phyloP scores from a whole-genome alignment of 2,888 invertebrate species.

The Caenorhabditis sp. region DNA sequence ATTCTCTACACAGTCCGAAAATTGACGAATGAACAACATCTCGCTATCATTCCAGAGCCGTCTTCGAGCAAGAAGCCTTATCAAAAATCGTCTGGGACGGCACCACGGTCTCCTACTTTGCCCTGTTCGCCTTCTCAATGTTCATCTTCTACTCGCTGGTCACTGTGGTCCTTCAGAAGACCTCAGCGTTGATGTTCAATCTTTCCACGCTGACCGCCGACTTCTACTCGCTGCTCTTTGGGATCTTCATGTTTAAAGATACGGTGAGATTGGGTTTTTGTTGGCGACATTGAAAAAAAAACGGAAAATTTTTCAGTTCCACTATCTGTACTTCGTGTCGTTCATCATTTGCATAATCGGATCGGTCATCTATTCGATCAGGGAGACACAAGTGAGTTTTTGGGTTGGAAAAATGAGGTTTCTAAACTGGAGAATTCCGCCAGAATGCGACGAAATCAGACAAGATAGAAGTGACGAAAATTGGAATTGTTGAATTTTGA shows the following conservation, averaged over 20 bases:
- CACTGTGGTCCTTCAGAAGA: constrained; percentile 87
- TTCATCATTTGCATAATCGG: constrained; percentile 90
- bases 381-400: constrained; percentile 71
- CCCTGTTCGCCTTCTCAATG: constrained; percentile 88
- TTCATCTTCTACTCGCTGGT: constrained; percentile 87
- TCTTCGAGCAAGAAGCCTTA: constrained; percentile 88
- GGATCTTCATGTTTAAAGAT: constrained; percentile 90
- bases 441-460: too few species aligned
- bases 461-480: too few species aligned
- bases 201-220: constrained; percentile 91
- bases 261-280: constrained; percentile 86
- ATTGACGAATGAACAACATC: constrained; percentile 6
- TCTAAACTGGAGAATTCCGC: too few species aligned
- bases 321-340: constrained; percentile 90
- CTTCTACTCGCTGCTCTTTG: constrained; percentile 91
- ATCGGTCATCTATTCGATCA: constrained; percentile 78
- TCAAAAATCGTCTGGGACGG: constrained; percentile 87
- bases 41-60: constrained; percentile 84
- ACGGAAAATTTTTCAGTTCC: constrained; percentile 87
- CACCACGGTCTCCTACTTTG: constrained; percentile 83
- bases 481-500: too few species aligned
- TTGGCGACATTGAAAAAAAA: not conserved
- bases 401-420: not conserved
- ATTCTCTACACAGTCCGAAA: too few species aligned
- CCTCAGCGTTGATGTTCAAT: constrained; percentile 91